Evolutionary conservation across 2,113 vertebrate genomes (phyloP).

Genomic region (Ranitomeya variabilis): DNA sequence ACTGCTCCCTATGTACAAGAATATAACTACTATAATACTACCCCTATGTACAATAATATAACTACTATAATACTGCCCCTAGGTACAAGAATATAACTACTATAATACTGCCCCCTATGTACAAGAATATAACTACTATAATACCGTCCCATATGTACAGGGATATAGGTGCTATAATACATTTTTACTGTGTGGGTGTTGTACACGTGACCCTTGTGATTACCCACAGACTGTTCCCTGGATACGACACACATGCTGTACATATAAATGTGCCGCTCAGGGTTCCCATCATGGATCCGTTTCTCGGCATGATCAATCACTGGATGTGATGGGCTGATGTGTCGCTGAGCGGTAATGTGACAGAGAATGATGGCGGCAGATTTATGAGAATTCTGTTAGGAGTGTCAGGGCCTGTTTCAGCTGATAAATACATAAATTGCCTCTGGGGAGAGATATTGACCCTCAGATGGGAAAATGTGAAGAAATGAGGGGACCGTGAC

Average conservation of each 20-base stretch:
- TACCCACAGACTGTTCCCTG: no score
- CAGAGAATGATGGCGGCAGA: not conserved
- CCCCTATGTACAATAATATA: not conserved
- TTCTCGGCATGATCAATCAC: not conserved
- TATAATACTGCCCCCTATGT: no score
- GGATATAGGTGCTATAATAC: slow-evolving; percentile 6
- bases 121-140: not conserved
- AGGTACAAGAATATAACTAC: not conserved
- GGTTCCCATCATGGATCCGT: not conserved
- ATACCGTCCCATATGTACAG: not conserved
- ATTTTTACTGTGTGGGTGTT: no score
- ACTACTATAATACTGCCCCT: not conserved
- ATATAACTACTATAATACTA: not conserved
- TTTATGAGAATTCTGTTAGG: not conserved
- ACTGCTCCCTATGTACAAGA: not conserved
- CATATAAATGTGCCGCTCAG: not conserved
- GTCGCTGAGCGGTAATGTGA: not conserved
- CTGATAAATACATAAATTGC: not conserved
- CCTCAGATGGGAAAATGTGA: not conserved
- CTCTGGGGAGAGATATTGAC: not conserved
- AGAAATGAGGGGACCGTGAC: no score
- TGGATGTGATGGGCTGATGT: not conserved
- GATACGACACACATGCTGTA: no score
- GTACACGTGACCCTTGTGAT: no score
- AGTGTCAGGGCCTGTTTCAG: not conserved